Evolutionary conservation across 2,888 invertebrate species (phyloP).

Genomic region (Acanthosepion pharaonis): DNA sequence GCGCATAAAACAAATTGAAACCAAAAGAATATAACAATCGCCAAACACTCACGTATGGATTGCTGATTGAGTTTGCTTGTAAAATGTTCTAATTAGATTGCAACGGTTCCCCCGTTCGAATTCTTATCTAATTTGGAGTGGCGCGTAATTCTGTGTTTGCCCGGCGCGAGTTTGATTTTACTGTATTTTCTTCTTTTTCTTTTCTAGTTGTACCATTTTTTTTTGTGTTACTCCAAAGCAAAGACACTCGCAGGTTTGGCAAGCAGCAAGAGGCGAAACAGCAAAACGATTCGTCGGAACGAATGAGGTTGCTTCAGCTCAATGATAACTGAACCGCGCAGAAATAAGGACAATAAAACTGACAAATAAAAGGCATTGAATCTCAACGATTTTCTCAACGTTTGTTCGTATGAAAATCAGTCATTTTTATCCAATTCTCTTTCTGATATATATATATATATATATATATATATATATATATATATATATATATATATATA

Average conservation of each 20-base stretch:
- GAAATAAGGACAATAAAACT: neutral
- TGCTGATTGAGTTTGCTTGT: neutral
- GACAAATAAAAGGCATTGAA: neutral
- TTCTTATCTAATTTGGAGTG: neutral
- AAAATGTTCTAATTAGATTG: neutral
- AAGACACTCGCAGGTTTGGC: neutral
- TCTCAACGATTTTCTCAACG: neutral
- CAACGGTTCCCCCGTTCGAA: neutral
- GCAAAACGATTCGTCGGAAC: neutral
- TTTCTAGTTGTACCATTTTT: neutral
- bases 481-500: too few species aligned
- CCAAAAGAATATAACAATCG: neutral
- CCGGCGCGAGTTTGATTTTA: too few species aligned
- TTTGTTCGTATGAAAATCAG: neutral
- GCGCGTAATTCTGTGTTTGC: neutral
- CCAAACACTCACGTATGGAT: neutral
- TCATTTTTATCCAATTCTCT: neutral
- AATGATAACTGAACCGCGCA: neutral
- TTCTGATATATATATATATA: neutral
- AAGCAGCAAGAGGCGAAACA: neutral
- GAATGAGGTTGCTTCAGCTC: neutral
- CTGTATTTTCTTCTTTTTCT: neutral
- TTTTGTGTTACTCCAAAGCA: neutral
- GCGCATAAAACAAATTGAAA: neutral
- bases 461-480: too few species aligned